Base-by-base conservation (phyloP, 2,113 vertebrate species). In the Cottus gobio region DNA sequence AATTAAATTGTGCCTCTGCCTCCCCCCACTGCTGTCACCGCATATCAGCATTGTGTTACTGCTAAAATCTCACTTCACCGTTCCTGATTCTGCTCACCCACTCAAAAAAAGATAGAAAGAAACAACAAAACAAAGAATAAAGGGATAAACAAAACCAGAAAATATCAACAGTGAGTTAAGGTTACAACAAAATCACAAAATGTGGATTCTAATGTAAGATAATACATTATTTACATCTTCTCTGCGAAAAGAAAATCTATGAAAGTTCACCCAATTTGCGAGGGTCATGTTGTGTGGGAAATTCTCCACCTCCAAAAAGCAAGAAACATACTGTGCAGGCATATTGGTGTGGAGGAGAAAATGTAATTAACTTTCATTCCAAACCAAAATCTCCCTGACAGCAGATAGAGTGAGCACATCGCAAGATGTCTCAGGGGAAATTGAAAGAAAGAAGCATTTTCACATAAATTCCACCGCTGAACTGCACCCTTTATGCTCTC, bases 11-110 rank as follows among this genome's bases (percentile, higher is more conserved):
- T 66, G 67, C 58, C 84, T 81, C 79, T 48, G 79, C 62, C 75
- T 68, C 63, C 84, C 77, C 80, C 68, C 75, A 57, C 76, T 46
- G 74, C 85, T 91, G 92, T 90, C 89, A 85, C 77, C 52, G 48
- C 75, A 34, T n/a, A 88, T 91, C 80, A 85, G 77, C 70, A 60
- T 67, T 75, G 84, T 74, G 58, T 77, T 80, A 64, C 63, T 62
- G 75, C 75, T 64, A 69, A 85, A 71, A 46, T 50, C 72, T 80
- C 83, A 70, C 77, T 77, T 24, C 54, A 57, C 70, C 70, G 60
- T 16, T 50, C 70, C 36, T 62, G 77, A 75, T 69, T 75, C 57
- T 39, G 50, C 58, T 75, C 77, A 66, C 72, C 74, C 74, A 76
- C 78, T 36, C 80, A 74, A 36, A 36, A 54, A 42, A 50, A 24